Base-by-base conservation (phyloP, 2,888 invertebrate species). In the Nycteola revayana region DNA sequence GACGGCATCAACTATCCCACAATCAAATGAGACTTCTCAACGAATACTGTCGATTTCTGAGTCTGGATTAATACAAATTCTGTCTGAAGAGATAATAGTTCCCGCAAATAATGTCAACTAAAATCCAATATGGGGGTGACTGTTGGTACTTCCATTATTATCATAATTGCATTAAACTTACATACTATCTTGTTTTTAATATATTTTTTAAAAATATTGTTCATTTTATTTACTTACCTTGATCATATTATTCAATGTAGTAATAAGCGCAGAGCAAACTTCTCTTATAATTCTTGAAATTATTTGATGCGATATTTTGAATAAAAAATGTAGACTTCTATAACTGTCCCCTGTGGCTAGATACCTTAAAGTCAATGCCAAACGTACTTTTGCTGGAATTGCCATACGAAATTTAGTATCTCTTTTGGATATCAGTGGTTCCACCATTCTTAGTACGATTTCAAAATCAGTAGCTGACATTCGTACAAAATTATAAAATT, bases 401-500 rank as follows among this genome's bases (percentile, higher is more conserved):
- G 38, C 41, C 28, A 32, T 29, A 32, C 39, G 28, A 34, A 31
- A 39, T 24, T 38, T 28, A 24, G 39, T 40, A 37, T 47, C 26
- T 24, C 27, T 36, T 42, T 42, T 36, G 41, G 36, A 33, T 35
- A 34, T 36, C 34, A 32, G 25, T 34, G 42, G 38, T 21, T 42
- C 42, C 32, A 47, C 35, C 36, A 39, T 39, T 36, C 42, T 32
- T 36, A 37, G 42, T 37, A 49, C 37, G 27, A 36, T 37, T 42
- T 42, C 39, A 36, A 46, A 42, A 33, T 48, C 38, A 11, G 38
- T 33, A 31, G 34, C 34, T 38, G 25, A 36, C 33, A 48, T 41
- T 48, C 44, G 34, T 34, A 38, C 36, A 44, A 41, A 41, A 40
- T 47, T 42, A n/a, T n/a, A n/a, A n/a, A n/a, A n/a, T n/a, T n/a